Evolutionary conservation across 2,888 invertebrate genomes (phyloP).

Genomic region (Hirtodrosophila alboralis): DNA sequence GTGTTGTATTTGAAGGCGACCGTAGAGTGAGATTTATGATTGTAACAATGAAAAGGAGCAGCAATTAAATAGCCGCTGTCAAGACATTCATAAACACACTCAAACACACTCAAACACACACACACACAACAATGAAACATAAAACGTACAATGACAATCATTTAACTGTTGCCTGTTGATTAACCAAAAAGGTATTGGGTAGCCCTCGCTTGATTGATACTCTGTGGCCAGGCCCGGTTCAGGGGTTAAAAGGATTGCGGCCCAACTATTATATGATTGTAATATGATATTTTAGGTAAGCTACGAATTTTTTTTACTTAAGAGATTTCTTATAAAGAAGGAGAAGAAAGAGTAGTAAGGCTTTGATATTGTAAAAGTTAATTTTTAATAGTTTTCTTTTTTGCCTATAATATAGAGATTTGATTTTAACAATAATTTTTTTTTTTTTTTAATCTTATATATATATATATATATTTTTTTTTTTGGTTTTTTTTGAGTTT

Average conservation of each 20-base stretch:
- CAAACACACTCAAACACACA: not conserved
- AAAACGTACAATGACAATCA: constrained; percentile 53
- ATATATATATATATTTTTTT: too few species aligned
- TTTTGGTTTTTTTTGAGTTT: too few species aligned
- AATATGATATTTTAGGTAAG: too few species aligned
- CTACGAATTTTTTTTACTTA: too few species aligned
- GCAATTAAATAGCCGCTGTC: constrained; percentile 46
- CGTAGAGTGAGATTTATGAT: constrained; percentile 56
- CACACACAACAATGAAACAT: constrained; percentile 40
- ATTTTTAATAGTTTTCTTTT: too few species aligned
- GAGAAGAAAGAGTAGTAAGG: too few species aligned
- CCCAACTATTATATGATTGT: too few species aligned
- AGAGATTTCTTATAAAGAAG: too few species aligned
- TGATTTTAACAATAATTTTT: too few species aligned
- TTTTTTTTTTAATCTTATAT: too few species aligned
- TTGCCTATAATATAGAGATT: too few species aligned
- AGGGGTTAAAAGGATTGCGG: not conserved
- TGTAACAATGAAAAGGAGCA: constrained; percentile 27
- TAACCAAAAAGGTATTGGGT: constrained; percentile 16
- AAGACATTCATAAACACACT: constrained; percentile 24
- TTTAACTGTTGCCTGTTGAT: constrained; percentile 37
- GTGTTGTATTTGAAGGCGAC: constrained; percentile 6
- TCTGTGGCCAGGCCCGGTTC: constrained; percentile 9
- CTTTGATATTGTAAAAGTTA: too few species aligned
- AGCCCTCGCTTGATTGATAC: not conserved